Conservation (phyloP, 2,888 invertebrate species). For the Parasteatoda lunata region DNA sequence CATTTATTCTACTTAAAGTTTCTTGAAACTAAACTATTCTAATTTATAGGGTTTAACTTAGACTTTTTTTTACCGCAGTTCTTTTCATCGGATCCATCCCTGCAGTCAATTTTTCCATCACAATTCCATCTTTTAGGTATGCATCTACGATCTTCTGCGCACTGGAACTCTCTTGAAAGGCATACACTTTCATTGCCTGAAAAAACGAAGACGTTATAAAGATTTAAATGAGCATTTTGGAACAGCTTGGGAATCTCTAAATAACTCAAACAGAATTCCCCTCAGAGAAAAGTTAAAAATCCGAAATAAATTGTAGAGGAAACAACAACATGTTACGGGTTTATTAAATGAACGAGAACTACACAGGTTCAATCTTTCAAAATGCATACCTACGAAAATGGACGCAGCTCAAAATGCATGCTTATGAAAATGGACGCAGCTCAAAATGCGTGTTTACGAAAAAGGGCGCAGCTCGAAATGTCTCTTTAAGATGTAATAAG, state of each 20-base stretch:
- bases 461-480: too few relatives aligned
- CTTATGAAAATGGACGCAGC: too few relatives aligned
- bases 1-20: too few relatives aligned
- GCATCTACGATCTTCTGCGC: slow-evolving; percentile 69
- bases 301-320: background rate
- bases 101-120: slow-evolving; percentile 40
- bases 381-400: too few relatives aligned
- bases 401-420: too few relatives aligned
- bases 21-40: too few relatives aligned
- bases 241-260: background rate
- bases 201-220: background rate
- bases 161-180: slow-evolving; percentile 13
- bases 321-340: too few relatives aligned
- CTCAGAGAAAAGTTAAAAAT: background rate
- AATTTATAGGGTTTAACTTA: background rate
- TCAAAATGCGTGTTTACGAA: too few relatives aligned
- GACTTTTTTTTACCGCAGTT: slow-evolving; percentile 3
- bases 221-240: background rate
- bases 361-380: too few relatives aligned
- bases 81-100: slow-evolving; percentile 21
- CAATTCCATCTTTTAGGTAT: slow-evolving; percentile 14
- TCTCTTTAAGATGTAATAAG: too few relatives aligned
- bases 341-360: too few relatives aligned
- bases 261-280: background rate
- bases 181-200: background rate